Evolutionary conservation across 1,140 invertebrate genomes (phyloP).

Genomic region (Probaryconus sp.): DNA sequence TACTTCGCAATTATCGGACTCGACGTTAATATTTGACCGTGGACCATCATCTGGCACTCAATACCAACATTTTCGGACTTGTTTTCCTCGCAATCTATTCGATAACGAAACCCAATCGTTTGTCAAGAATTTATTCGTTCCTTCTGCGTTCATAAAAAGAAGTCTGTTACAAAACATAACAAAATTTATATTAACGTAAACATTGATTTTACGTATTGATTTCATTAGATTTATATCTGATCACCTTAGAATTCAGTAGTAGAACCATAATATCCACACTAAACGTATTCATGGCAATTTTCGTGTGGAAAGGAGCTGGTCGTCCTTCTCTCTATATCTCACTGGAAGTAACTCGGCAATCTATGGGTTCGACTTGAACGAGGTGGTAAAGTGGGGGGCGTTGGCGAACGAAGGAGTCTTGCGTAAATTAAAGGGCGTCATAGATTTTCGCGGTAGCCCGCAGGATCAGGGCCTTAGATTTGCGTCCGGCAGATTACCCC

Average conservation of each 20-base stretch:
- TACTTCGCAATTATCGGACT: slow-evolving; percentile 77
- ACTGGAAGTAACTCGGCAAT: slow-evolving; percentile 39
- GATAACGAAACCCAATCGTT: no score
- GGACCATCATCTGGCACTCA: slow-evolving; percentile 62
- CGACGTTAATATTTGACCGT: slow-evolving; percentile 78
- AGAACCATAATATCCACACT: no score
- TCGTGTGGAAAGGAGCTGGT: no score
- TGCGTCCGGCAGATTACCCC: slow-evolving; percentile 78
- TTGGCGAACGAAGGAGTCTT: slow-evolving; percentile 34
- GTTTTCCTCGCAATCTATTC: not conserved
- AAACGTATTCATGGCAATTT: no score
- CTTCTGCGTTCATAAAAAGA: no score
- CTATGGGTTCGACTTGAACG: slow-evolving; percentile 46
- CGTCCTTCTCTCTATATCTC: no score
- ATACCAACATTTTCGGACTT: no score
- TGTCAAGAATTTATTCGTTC: no score
- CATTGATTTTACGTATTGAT: no score
- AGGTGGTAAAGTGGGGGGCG: slow-evolving; percentile 22
- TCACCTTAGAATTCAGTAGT: not conserved
- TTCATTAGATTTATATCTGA: not conserved
- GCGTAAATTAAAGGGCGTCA: slow-evolving; percentile 77
- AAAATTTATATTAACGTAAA: no score
- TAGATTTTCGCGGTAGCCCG: slow-evolving; percentile 78
- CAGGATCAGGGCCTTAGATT: slow-evolving; percentile 79
- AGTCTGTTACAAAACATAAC: no score